Conservation (phyloP, 2,888 invertebrate genomes). For the Lamproptera curius region DNA sequence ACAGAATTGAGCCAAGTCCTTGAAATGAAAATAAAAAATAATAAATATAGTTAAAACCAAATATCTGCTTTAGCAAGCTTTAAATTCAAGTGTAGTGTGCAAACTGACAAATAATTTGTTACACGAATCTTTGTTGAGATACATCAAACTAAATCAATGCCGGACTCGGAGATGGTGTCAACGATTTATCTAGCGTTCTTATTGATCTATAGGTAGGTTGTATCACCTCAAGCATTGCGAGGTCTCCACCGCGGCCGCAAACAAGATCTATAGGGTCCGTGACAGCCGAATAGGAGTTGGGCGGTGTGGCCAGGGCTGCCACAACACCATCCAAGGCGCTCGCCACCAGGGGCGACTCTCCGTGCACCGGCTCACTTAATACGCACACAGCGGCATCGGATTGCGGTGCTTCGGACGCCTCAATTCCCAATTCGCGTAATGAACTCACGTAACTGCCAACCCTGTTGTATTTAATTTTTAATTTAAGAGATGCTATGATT, state of each 20-base stretch:
- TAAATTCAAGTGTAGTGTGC: too few species aligned
- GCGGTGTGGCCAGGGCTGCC: conserved; percentile 82
- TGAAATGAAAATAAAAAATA: too few species aligned
- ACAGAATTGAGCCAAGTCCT: too few species aligned
- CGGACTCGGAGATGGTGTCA: too few species aligned
- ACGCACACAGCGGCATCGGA: conserved; percentile 60
- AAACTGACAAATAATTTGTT: too few species aligned
- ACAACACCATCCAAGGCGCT: conserved; percentile 67
- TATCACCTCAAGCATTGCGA: conserved; percentile 83
- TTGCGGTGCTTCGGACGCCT: conserved; percentile 55
- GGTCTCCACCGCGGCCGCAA: conserved; percentile 88
- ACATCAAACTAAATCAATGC: too few species aligned
- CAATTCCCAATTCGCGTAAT: conserved; percentile 82
- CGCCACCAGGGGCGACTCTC: conserved; percentile 66
- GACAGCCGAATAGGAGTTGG: conserved; percentile 89
- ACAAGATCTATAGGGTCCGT: conserved; percentile 88
- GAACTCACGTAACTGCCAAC: conserved; percentile 83
- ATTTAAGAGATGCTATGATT: too few species aligned
- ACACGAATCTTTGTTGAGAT: too few species aligned
- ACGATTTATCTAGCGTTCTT: too few species aligned
- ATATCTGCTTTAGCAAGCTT: too few species aligned
- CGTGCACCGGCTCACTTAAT: conserved; percentile 73
- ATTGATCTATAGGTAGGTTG: neutral
- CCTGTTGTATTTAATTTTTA: too few species aligned
- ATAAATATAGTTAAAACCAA: too few species aligned